These are phyloP conservation scores for Plectropomus leopardus DNA, from an alignment of 2,113 vertebrate species.

Conservation along the genomic window DNA sequence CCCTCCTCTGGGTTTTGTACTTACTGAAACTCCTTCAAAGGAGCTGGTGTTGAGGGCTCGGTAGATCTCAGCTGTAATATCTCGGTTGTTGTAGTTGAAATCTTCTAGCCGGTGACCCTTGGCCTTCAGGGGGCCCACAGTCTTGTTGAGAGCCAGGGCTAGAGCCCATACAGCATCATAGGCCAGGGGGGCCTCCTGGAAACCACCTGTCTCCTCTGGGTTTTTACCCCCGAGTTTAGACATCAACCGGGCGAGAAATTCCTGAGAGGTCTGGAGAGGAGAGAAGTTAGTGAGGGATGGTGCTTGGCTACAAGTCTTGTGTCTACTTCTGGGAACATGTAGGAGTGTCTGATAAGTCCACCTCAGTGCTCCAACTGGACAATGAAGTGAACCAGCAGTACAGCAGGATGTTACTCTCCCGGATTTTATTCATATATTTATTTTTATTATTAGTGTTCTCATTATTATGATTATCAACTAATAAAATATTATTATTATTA, in stretches of 20 bases:
- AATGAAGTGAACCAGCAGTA: too few species aligned
- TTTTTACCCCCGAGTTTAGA: constrained; percentile 89
- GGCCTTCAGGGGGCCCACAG: constrained; percentile 87
- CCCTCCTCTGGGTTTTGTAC: constrained; percentile 51
- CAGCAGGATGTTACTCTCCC: too few species aligned
- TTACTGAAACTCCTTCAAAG: constrained; percentile 94
- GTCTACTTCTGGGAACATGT: too few species aligned
- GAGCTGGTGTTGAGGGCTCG: constrained; percentile 94
- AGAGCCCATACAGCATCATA: constrained; percentile 95
- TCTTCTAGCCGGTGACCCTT: constrained; percentile 89
- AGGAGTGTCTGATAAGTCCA: too few species aligned
- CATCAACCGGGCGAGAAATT: constrained; percentile 92
- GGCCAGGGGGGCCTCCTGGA: constrained; percentile 93
- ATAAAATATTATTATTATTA: too few species aligned
- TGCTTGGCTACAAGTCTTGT: neutral
- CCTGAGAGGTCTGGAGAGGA: constrained; percentile 89
- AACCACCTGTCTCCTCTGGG: constrained; percentile 92
- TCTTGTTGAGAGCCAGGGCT: constrained; percentile 94
- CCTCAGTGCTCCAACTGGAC: too few species aligned
- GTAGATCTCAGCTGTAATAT: constrained; percentile 93
- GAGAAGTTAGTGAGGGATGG: neutral
- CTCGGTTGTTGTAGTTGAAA: constrained; percentile 95
- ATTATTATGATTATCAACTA: too few species aligned
- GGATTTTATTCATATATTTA: too few species aligned
- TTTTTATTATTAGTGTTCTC: too few species aligned